Conservation (phyloP, 2,797 vertebrate species). For the Pempheris klunzingeri region DNA sequence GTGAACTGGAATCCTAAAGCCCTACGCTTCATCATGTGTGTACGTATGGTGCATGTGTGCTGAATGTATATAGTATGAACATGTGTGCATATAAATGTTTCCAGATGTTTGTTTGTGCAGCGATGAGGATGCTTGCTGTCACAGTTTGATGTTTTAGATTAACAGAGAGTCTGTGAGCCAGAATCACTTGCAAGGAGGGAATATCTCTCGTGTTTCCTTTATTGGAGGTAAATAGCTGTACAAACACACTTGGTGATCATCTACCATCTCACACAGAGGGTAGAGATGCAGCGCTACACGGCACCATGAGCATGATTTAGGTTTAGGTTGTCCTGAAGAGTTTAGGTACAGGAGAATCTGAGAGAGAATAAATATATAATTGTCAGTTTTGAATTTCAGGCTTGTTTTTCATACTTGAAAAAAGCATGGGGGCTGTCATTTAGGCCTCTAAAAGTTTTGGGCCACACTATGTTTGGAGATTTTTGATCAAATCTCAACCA, state of each 20-base stretch:
- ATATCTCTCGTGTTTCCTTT: constrained; percentile 46
- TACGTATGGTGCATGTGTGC: background rate
- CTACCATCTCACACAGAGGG: constrained; percentile 12
- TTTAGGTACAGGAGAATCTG: background rate
- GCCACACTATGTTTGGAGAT: background rate
- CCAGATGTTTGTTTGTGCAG: constrained; percentile 36
- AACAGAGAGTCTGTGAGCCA: constrained; percentile 49
- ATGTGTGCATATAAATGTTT: background rate
- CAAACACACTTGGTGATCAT: constrained; percentile 48
- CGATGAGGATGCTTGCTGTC: constrained; percentile 33
- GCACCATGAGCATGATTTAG: constrained; percentile 1
- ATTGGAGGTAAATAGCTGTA: constrained; percentile 45
- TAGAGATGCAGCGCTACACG: constrained; percentile 19
- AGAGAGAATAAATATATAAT: background rate
- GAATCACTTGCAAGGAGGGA: constrained; percentile 18
- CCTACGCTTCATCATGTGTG: background rate
- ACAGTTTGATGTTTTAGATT: constrained; percentile 60
- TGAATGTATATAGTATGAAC: background rate
- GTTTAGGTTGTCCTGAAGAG: background rate
- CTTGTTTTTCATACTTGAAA: background rate
- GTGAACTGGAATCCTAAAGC: constrained; percentile 41
- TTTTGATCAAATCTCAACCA: background rate
- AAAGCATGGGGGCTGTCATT: background rate
- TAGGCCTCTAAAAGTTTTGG: background rate
- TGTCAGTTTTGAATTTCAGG: background rate